Percentiles rank a stretch among this genome's conserved stretches.
These are phyloP conservation scores for Pelvicachromis taeniatus DNA, from an alignment of 2,113 vertebrate genomes.

Conservation along the genomic window DNA sequence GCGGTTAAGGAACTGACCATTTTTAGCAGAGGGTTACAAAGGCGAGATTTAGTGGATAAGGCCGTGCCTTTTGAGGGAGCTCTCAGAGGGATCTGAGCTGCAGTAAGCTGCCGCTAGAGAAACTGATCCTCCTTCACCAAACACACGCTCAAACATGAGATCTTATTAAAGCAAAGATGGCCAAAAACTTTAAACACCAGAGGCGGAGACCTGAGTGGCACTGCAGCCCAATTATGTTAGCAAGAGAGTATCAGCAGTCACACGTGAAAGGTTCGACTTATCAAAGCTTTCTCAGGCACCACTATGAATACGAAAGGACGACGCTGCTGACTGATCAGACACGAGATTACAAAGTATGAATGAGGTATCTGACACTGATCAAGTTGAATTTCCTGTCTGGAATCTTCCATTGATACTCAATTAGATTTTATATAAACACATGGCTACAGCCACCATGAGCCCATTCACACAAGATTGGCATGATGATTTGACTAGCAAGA, in stretches of 20 bases:
- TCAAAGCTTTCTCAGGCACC: not conserved
- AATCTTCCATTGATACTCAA: not conserved
- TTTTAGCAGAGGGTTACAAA: slow-evolving; percentile 9
- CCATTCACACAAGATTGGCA: not conserved
- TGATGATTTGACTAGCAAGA: not conserved
- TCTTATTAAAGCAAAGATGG: slow-evolving; percentile 5
- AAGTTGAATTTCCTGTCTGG: not conserved
- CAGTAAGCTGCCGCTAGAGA: not conserved
- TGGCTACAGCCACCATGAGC: not conserved
- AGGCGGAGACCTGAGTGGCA: not conserved
- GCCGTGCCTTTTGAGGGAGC: not conserved
- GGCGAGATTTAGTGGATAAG: slow-evolving; percentile 1
- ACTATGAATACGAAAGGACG: not conserved
- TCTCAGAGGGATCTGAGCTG: not conserved
- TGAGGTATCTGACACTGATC: not conserved
- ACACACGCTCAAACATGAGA: not conserved
- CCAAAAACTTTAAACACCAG: not conserved
- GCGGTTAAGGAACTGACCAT: not conserved
- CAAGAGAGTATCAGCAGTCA: not conserved
- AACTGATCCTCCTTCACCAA: slow-evolving; percentile 34
- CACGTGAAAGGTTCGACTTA: not conserved
- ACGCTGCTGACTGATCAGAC: not conserved
- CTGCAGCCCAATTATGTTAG: not conserved
- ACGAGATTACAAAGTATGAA: not conserved
- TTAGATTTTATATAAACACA: not conserved